Conservation (phyloP, 2,113 vertebrate genomes). For the Benitochromis conjunctus region DNA sequence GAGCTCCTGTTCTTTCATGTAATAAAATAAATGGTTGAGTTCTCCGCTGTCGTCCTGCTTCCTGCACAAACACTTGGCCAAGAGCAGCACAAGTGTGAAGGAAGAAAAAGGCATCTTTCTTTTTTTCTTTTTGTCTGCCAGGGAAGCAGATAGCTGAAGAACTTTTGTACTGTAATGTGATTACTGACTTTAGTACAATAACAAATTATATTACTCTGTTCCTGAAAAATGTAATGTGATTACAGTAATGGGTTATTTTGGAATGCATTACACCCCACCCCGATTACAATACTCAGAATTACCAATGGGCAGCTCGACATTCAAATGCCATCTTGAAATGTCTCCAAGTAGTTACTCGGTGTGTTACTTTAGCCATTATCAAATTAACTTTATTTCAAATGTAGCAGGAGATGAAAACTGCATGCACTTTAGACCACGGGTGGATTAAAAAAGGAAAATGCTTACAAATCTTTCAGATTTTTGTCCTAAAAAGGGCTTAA, state of each 20-base stretch:
- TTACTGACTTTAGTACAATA: neutral
- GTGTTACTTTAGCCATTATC: neutral
- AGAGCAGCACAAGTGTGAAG: neutral
- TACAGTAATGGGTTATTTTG: fast-evolving
- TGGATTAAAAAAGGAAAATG: neutral
- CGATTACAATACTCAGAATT: too few species aligned
- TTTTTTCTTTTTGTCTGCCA: neutral
- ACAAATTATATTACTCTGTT: neutral
- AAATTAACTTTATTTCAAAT: neutral
- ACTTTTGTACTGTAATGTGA: fast-evolving
- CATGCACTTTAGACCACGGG: neutral
- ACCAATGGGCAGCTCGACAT: neutral
- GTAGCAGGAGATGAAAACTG: neutral
- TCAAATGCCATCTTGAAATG: neutral
- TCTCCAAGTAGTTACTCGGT: neutral
- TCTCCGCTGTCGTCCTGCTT: neutral
- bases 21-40: neutral
- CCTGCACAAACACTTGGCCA: neutral
- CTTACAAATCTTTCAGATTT: neutral
- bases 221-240: neutral
- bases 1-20: fast-evolving
- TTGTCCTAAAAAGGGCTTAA: neutral
- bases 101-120: too few species aligned
- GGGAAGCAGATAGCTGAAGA: neutral
- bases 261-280: neutral